Evolutionary conservation across 2,113 vertebrate genomes (phyloP), one percentile per base, ranked within the genome.

Genomic region (Rynchops niger): DNA sequence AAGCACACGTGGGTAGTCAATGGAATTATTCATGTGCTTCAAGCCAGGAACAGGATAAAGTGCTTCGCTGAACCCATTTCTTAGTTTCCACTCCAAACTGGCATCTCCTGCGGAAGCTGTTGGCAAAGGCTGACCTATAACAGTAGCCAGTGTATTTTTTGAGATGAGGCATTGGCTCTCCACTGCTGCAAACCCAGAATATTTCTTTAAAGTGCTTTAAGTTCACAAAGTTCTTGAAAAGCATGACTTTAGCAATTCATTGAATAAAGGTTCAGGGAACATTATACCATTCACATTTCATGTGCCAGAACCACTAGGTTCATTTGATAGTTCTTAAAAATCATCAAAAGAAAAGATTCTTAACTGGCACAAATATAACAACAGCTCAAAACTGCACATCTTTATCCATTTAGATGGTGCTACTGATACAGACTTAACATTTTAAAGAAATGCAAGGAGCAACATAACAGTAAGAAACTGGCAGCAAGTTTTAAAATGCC

Each of bases 81-180:
- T 95, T 90, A 86, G 93, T 82, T 94, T 89, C 73, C 66, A 89
- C 66, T 97, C 95, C 89, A 82, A 97, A 91, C 96, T 97, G 96
- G 95, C 95, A 97, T 77, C 96, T 95, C 42, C 66, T 66, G 38
- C 7, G 8, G 94, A 95, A 97, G 91, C 86, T 73, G 45, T 22
- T 96, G 93, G 94, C 96, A 97, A 93, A 95, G 82, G 70, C 38
- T 90, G 74, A 93, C 59, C 67, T 87, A 18, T 77, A 93, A 93
- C 40, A 79, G 91, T 32, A 82, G 91, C 81, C 93, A 96, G 55
- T 11, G 67, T 49, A 89, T 85, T 94, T 96, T 91, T 92, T 91
- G 58, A 95, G 78, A 70, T 82, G 9, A 93, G 27, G 20, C n/a
- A 86, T 73, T 86, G 40, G 29, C 19, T 86, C 79, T 95, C 50